Base-by-base conservation (phyloP, 2,888 invertebrate species). In the Nasonovia ribisnigri region DNA sequence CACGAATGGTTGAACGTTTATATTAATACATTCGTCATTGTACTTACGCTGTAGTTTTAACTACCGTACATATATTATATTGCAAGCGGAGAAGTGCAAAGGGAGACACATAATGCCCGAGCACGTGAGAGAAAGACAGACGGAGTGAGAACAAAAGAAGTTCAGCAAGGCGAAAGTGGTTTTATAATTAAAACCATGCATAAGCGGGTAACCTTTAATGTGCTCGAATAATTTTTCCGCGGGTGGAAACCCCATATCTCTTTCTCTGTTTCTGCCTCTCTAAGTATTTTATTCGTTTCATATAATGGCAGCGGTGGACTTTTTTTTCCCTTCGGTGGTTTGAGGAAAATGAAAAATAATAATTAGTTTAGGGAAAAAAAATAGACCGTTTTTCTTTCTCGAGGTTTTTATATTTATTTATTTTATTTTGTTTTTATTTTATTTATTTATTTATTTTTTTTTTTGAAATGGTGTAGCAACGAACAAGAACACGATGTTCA, bases 221-320 rank as follows among this genome's bases (percentile, higher is more conserved):
- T 93, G 90, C 93, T 90, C 86, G 90, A 93, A 93, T 93, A 93
- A 93, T 93, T 93, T 90, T 93, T 93, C 90, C 90, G n/a, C 93
- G n/a, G 86, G 48, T 90, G 60, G 60, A 93, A 90, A 90, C 90
- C 84, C 60, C 60, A 87, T 93, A 93, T 90, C 60, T 90, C 77
- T 43, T 92, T 92, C 51, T 88, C 51, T 89, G 67, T 91, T 86
- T 91, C 8, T n/a, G 43, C 67, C 24, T 77, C 90, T 43, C 86
- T 90, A 87, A 90, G 93, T 93, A 93, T 93, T 93, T 93, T 90
- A 93, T 93, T 93, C 93, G 90, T 90, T 90, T 60, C 90, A 86
- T 90, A 90, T 90, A 90, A 90, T 93, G 51, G 90, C 86, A 36
- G 46, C 54, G 46, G 84, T 84, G 57, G 86, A 87, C 86, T 93